Conservation (phyloP, 2,113 vertebrate species). For the Cariama cristata region DNA sequence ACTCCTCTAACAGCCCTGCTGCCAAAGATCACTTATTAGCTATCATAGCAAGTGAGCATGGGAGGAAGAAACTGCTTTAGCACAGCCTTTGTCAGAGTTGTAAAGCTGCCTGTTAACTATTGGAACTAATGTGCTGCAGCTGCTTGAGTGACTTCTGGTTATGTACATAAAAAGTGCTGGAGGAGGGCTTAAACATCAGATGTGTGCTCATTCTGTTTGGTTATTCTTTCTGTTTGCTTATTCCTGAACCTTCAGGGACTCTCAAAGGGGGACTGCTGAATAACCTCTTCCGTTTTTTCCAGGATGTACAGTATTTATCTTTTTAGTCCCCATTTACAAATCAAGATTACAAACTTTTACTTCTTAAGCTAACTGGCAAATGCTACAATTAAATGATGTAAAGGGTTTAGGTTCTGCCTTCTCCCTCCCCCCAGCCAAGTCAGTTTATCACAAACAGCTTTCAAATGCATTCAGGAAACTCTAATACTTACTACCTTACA, state of each 20-base stretch:
- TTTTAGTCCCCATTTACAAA: not conserved
- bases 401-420: not conserved
- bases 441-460: not conserved
- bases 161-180: slow-evolving; percentile 73
- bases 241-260: slow-evolving; percentile 40
- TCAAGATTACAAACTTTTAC: not conserved
- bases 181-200: slow-evolving; percentile 70
- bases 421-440: fast-evolving
- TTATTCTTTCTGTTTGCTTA: slow-evolving; percentile 57
- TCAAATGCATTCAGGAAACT: not conserved
- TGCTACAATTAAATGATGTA: not conserved
- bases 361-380: slow-evolving; percentile 26
- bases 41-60: slow-evolving; percentile 51
- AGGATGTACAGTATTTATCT: not conserved
- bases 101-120: slow-evolving; percentile 77
- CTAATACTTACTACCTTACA: not conserved
- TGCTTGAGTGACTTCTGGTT: slow-evolving; percentile 76
- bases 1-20: slow-evolving; percentile 53
- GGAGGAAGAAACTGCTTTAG: slow-evolving; percentile 62
- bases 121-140: slow-evolving; percentile 80
- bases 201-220: slow-evolving; percentile 32
- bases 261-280: slow-evolving; percentile 15
- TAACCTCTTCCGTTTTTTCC: not conserved
- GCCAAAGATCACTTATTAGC: slow-evolving; percentile 72
- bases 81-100: slow-evolving; percentile 58